Conservation (phyloP, 2,888 invertebrate genomes). For the Dicranocentrus wangi region DNA sequence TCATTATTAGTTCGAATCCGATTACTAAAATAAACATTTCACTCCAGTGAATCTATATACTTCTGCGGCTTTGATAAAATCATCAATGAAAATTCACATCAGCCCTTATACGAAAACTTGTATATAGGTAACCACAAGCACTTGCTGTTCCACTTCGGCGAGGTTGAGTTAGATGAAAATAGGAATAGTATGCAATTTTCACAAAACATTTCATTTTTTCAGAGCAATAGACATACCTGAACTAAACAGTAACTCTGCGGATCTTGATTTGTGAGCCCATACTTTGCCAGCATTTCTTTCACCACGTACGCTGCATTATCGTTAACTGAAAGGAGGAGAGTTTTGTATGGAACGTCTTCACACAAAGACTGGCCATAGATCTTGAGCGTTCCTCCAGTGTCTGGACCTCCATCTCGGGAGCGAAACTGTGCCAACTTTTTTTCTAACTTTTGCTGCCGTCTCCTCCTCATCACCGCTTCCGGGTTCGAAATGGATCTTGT, state of each 20-base stretch:
- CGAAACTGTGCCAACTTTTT: conserved; percentile 94
- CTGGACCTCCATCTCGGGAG: conserved; percentile 95
- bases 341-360: conserved; percentile 98
- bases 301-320: conserved; percentile 95
- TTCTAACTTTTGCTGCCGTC: conserved; percentile 96
- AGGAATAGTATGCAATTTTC: no score
- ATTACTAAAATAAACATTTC: no score
- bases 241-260: conserved; percentile 94
- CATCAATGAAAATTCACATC: no score
- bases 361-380: conserved; percentile 98
- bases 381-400: conserved; percentile 91
- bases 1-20: no score
- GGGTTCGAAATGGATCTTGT: conserved; percentile 99
- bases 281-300: conserved; percentile 96
- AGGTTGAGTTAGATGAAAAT: no score
- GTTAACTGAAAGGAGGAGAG: conserved; percentile 91
- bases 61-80: no score
- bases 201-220: no score
- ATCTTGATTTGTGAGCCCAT: conserved; percentile 92
- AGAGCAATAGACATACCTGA: conserved; percentile 88
- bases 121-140: no score
- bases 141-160: no score
- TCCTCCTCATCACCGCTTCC: conserved; percentile 98
- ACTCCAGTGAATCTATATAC: no score
- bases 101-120: no score